Evolutionary conservation across 2,888 invertebrate species (phyloP), one percentile per base, ranked within the genome.

Genomic region (Amorpha juglandis): DNA sequence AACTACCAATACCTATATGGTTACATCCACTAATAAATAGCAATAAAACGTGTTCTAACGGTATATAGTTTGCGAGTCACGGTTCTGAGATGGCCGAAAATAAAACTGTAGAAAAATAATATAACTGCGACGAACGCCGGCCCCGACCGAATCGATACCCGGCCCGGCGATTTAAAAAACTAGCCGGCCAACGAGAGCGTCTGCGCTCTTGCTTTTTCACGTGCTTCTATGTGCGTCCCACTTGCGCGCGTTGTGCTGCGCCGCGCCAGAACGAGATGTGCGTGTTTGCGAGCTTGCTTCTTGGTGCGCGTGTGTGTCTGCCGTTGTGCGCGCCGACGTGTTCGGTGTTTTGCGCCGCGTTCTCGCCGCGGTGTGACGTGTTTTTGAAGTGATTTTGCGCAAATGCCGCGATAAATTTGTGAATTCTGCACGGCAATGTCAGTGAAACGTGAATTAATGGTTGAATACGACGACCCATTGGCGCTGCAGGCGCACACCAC

Each of bases 281-380:
- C 68, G 69, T 53, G 76, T 78, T 74, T 79, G 87, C 80, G 72
- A 76, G 87, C 84, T 82, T 82, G 90, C 84, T 84, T 86, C 82
- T 69, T 80, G 76, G 81, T 88, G 89, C 90, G 90, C 91, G 89
- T 84, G 91, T 86, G 77, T 91, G 92, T 88, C 77, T 91, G 92
- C 82, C 82, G 83, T 70, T 71, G 73, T 91, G 92, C 88, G 90
- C 90, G 89, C 69, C 79, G 77, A 62, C 86, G 82, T 85, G 90
- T 87, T 74, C 71, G 71, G 84, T 72, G 85, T 82, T 63, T 69
- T 76, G 87, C 72, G 67, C 71, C 78, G 79, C 79, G 86, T 78
- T 70, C 78, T 76, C 82, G 85, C 64, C 71, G 76, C 74, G 80
- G 75, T 68, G 79, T 77, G 84, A 83, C 85, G 86, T 81, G 79